Evolutionary conservation across 1,140 invertebrate genomes (phyloP).

Genomic region (Hylaeus volcanicus): DNA sequence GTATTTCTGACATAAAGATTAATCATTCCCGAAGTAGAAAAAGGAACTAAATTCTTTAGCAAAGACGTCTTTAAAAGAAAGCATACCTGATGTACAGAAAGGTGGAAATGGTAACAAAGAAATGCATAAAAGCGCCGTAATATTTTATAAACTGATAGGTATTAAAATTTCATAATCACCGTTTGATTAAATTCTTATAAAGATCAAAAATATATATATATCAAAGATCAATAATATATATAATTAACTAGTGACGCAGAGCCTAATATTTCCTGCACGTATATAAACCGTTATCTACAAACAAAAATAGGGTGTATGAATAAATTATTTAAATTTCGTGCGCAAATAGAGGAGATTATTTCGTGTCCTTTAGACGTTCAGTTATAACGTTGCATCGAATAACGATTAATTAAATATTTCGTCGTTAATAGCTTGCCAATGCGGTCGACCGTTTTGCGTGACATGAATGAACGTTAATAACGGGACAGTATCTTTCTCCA

Average conservation of each 20-base stretch:
- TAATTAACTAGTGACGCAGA: too few species aligned
- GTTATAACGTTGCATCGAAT: background rate
- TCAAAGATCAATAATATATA: background rate
- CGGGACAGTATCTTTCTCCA: constrained; percentile 40
- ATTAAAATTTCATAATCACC: background rate
- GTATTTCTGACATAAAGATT: too few species aligned
- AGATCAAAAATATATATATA: too few species aligned
- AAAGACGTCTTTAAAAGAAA: too few species aligned
- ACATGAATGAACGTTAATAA: constrained; percentile 50
- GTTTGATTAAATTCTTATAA: background rate
- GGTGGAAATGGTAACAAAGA: too few species aligned
- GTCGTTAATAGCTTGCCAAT: constrained; percentile 9
- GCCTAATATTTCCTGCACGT: background rate
- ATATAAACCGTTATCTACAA: background rate
- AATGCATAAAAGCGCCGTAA: too few species aligned
- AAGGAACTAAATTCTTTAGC: too few species aligned
- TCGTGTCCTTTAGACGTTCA: background rate
- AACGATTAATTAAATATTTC: constrained; percentile 4
- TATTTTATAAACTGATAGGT: background rate
- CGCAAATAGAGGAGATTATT: background rate
- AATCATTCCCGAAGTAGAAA: too few species aligned
- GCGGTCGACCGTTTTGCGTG: constrained; percentile 32
- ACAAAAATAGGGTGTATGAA: background rate
- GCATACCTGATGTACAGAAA: too few species aligned
- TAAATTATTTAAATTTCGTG: background rate